These are phyloP conservation scores for Myocastor coypus DNA, from an alignment of 2,113 vertebrate genomes.

Conservation along the genomic window DNA sequence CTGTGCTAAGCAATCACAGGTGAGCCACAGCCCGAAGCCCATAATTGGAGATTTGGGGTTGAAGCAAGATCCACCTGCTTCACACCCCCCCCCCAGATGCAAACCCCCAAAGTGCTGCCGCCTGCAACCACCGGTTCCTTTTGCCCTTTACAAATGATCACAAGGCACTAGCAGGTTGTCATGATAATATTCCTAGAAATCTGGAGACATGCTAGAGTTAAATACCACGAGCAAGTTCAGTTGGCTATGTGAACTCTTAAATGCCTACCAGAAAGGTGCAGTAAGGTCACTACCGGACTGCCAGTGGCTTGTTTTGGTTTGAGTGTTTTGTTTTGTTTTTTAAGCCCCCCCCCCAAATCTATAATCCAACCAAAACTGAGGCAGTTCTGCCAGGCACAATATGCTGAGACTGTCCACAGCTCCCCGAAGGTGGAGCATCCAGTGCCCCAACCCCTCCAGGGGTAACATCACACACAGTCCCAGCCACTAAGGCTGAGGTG, in stretches of 20 bases:
- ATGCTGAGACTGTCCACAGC: background rate
- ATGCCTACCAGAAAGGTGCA: background rate
- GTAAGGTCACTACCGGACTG: background rate
- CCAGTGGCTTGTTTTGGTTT: background rate
- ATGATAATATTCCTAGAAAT: background rate
- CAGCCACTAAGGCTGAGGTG: fast-evolving
- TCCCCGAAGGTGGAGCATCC: background rate
- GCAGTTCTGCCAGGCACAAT: background rate
- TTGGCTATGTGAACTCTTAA: background rate
- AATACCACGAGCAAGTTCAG: background rate
- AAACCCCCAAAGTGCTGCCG: background rate
- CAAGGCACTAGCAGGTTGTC: background rate
- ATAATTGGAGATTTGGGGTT: background rate
- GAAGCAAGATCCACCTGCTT: background rate
- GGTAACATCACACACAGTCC: background rate
- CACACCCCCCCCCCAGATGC: no score
- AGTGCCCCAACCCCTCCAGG: conserved; percentile 25
- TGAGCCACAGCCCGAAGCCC: background rate
- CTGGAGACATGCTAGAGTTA: background rate
- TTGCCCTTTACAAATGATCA: background rate
- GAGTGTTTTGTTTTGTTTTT: background rate
- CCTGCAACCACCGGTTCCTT: background rate
- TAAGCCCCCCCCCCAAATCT: conserved; percentile 11
- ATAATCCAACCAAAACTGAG: background rate
- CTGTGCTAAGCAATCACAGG: background rate